Conservation (phyloP, 2,888 invertebrate genomes). For the Lycaena phlaeas region DNA sequence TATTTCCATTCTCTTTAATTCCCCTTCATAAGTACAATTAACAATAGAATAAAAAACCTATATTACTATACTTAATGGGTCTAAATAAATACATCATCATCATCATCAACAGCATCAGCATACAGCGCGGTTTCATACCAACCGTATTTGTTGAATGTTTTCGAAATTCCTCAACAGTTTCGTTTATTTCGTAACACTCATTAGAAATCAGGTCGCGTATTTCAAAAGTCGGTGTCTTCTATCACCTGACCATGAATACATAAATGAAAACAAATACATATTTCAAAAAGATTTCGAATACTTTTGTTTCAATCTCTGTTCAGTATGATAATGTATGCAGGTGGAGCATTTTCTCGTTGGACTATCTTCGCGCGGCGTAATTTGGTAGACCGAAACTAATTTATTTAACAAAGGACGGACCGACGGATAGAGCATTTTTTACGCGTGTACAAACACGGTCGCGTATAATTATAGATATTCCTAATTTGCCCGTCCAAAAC, state of each 20-base stretch:
- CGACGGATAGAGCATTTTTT: constrained; percentile 68
- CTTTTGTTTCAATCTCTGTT: constrained; percentile 60
- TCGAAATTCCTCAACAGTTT: constrained; percentile 32
- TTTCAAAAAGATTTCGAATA: constrained; percentile 56
- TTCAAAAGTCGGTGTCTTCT: constrained; percentile 66
- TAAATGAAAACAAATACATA: constrained; percentile 70
- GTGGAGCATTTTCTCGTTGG: constrained; percentile 69
- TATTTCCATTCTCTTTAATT: too few relatives aligned
- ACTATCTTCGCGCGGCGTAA: constrained; percentile 70
- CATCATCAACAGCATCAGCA: too few relatives aligned
- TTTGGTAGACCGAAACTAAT: constrained; percentile 75
- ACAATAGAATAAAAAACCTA: too few relatives aligned
- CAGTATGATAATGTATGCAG: constrained; percentile 66
- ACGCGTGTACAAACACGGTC: constrained; percentile 55
- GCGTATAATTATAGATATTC: constrained; percentile 40
- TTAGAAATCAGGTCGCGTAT: constrained; percentile 59
- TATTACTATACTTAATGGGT: too few relatives aligned
- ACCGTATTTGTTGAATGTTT: constrained; percentile 21
- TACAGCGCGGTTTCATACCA: too few relatives aligned
- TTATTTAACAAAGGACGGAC: constrained; percentile 72
- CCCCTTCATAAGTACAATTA: too few relatives aligned
- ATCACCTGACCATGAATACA: constrained; percentile 67
- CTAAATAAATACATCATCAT: too few relatives aligned
- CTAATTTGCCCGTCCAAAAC: constrained; percentile 30
- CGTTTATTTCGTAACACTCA: constrained; percentile 59